phyloP scores from a whole-genome alignment of 2,888 invertebrate genomes.

The Pelosia muscerda region DNA sequence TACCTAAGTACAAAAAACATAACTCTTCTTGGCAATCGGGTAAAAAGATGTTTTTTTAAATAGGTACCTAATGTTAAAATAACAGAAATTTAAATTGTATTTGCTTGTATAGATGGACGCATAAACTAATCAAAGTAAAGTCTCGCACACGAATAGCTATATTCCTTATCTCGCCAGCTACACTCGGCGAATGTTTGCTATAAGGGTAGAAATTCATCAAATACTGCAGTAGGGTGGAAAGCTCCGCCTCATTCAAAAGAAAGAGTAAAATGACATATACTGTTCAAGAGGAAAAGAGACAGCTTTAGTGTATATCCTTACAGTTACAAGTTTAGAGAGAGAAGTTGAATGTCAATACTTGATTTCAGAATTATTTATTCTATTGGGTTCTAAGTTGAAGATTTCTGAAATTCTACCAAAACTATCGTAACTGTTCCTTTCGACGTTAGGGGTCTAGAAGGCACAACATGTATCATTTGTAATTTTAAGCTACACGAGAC shows the following conservation, averaged over 20 bases:
- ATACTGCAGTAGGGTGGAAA: neutral
- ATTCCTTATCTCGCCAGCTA: neutral
- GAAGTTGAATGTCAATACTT: conserved; percentile 10
- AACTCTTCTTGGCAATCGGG: no score
- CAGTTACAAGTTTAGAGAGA: neutral
- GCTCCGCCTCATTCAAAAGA: conserved; percentile 2
- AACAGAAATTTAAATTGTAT: no score
- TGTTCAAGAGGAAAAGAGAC: neutral
- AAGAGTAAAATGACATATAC: neutral
- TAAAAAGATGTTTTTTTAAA: no score
- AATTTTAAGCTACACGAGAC: no score
- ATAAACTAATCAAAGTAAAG: neutral
- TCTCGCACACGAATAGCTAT: neutral
- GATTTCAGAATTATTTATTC: neutral
- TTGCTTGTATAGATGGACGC: no score
- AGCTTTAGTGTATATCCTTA: neutral
- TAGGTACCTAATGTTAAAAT: no score
- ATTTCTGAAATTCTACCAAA: neutral
- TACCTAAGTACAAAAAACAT: no score
- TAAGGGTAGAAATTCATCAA: neutral
- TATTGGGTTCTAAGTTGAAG: neutral
- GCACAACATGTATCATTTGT: neutral
- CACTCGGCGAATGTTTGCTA: neutral
- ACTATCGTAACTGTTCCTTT: neutral
- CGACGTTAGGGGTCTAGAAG: no score